Percentiles rank a stretch among this genome's conserved stretches.
Conservation (phyloP, 2,797 vertebrate species). For the Caiman crocodilus region DNA sequence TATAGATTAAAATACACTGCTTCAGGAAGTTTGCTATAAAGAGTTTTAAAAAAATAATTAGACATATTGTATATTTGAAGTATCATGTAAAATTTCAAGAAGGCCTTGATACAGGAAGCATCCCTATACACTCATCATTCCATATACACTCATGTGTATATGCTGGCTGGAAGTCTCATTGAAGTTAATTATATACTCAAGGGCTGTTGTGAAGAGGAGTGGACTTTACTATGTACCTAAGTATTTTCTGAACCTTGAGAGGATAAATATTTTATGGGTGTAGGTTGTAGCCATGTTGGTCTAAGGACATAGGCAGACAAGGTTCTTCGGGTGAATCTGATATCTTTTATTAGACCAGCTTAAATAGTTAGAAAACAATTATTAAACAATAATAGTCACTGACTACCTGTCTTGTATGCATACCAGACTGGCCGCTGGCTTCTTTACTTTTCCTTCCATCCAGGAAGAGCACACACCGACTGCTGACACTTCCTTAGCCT, state of each 20-base stretch:
- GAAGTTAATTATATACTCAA: not conserved
- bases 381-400: not conserved
- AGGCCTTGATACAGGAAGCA: not conserved
- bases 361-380: not conserved
- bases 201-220: not conserved
- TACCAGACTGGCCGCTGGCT: too few relatives aligned
- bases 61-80: not conserved
- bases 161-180: not conserved
- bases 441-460: too few relatives aligned
- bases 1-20: not conserved
- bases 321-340: too few relatives aligned
- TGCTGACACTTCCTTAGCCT: too few relatives aligned
- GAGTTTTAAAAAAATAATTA: not conserved
- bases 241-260: not conserved
- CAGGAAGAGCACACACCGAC: too few relatives aligned
- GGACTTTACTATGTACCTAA: rapidly evolving
- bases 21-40: too few relatives aligned
- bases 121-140: too few relatives aligned
- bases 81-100: not conserved
- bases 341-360: not conserved
- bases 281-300: too few relatives aligned
- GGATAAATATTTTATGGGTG: not conserved
- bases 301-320: too few relatives aligned
- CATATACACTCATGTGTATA: rapidly evolving
- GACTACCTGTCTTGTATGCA: too few relatives aligned